Evolutionary conservation across 2,113 vertebrate genomes (phyloP).

Genomic region (Thermophis baileyi): DNA sequence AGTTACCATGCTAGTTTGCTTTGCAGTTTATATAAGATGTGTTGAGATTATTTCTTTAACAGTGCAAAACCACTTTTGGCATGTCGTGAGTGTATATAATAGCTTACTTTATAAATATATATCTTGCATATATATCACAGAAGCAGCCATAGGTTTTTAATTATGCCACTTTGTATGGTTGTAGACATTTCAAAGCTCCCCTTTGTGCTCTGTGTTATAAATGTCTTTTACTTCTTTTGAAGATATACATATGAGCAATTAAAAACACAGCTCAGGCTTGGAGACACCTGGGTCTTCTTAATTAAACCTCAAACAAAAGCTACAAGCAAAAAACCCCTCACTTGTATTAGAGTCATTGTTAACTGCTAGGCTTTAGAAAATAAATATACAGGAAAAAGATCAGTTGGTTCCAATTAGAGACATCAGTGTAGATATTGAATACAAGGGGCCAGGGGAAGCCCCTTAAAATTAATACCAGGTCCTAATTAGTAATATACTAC

Average conservation of each 20-base stretch:
- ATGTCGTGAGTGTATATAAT: conserved; percentile 45
- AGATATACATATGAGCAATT: conserved; percentile 96
- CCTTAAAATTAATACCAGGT: conserved; percentile 58
- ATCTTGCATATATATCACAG: conserved; percentile 76
- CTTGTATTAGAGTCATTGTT: conserved; percentile 86
- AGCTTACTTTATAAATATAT: conserved; percentile 68
- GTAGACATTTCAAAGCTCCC: conserved; percentile 88
- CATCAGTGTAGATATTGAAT: conserved; percentile 60
- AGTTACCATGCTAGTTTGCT: conserved; percentile 39
- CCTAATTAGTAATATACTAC: conserved; percentile 58
- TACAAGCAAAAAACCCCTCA: conserved; percentile 75
- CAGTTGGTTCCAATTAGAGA: conserved; percentile 79
- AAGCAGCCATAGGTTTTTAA: conserved; percentile 85
- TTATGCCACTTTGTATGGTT: conserved; percentile 89
- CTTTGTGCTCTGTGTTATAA: conserved; percentile 89
- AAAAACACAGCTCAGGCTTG: conserved; percentile 85
- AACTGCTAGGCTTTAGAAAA: conserved; percentile 87
- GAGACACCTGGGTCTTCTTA: conserved; percentile 88
- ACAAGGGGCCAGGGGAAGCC: conserved; percentile 16
- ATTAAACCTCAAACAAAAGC: conserved; percentile 98
- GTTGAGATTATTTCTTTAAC: conserved; percentile 55
- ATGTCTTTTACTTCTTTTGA: conserved; percentile 92
- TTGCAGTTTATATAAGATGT: conserved; percentile 28
- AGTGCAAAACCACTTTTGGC: conserved; percentile 52
- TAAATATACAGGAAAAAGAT: conserved; percentile 81